Base-by-base conservation (phyloP, 2,797 vertebrate species). In the Echiichthys vipera region DNA sequence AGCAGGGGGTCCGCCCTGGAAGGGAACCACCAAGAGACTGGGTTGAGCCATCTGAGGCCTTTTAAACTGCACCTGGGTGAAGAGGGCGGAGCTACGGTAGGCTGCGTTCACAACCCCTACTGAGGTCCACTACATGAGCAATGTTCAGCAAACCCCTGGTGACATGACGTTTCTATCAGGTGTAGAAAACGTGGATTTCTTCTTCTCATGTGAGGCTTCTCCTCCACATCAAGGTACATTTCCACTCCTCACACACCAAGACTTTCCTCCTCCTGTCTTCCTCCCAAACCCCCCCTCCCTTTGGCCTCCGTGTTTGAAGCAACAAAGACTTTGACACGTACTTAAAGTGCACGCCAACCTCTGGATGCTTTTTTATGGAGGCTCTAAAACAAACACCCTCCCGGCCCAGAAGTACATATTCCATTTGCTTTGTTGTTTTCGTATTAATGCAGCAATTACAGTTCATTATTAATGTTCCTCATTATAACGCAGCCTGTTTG, bases 331-430 rank as follows among this genome's bases (percentile, higher is more conserved):
- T 87, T 84, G 84, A 91, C 88, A 90, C 89, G 11, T 85, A 90
- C 80, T 89, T 80, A 89, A 88, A 87, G 18, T n/a, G 11, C 54
- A 51, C 71, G 86, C 85, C 85, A 91, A 88, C 67, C 29, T 10
- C 83, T 82, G 78, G 55, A 78, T 84, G 66, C 59, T 91, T 88
- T 91, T 88, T 91, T 84, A 91, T 84, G 59, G 72, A 66, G 73
- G 71, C 71, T 85, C 83, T 86, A 87, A 91, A 90, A 88, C 77
- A 86, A 92, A 90, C 90, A 91, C 88, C 84, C 88, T 80, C 66
- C 77, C 65, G 80, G 83, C 83, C 81, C 83, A 88, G 84, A 86
- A 87, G 85, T 81, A 83, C 46, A 64, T 80, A 87, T 89, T 86
- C 72, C 77, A 80, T 84, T 85, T 83, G 73, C 63, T 77, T 79